phyloP scores from a whole-genome alignment of 2,888 invertebrate species.

The Calameuta idolon region DNA sequence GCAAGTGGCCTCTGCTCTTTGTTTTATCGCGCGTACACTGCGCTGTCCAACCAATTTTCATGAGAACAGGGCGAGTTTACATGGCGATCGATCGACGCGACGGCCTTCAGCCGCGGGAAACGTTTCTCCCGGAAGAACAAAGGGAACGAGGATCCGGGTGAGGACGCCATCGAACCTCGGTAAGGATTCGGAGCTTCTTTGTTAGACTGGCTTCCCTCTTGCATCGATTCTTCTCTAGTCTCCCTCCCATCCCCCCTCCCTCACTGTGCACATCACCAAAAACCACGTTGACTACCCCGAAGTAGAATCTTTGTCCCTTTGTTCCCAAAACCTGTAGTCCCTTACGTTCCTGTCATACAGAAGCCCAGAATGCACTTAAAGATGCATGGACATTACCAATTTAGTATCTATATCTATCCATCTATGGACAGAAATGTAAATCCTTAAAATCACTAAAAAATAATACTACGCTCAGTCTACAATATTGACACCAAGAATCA shows the following conservation, averaged over 20 bases:
- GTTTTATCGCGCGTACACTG: background rate
- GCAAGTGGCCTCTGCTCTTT: background rate
- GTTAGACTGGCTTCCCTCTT: background rate
- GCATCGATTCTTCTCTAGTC: conserved; percentile 4
- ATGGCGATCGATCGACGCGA: background rate
- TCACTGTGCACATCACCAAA: background rate
- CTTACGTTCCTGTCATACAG: background rate
- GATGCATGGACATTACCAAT: too few relatives aligned
- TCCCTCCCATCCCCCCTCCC: background rate
- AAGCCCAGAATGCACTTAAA: background rate
- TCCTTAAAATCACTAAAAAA: background rate
- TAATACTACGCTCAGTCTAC: background rate
- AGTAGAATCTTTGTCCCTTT: background rate
- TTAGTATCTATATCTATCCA: background rate
- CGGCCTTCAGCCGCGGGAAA: background rate
- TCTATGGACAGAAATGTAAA: background rate
- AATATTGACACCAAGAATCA: too few relatives aligned
- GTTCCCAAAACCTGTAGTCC: background rate
- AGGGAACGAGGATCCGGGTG: background rate
- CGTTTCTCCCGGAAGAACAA: background rate
- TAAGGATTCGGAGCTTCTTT: background rate
- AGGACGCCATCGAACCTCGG: background rate
- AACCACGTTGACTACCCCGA: background rate
- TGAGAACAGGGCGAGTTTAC: background rate
- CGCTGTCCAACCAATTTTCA: background rate